Conservation (phyloP, 2,797 vertebrate species). For the Gymnodraco acuticeps region DNA sequence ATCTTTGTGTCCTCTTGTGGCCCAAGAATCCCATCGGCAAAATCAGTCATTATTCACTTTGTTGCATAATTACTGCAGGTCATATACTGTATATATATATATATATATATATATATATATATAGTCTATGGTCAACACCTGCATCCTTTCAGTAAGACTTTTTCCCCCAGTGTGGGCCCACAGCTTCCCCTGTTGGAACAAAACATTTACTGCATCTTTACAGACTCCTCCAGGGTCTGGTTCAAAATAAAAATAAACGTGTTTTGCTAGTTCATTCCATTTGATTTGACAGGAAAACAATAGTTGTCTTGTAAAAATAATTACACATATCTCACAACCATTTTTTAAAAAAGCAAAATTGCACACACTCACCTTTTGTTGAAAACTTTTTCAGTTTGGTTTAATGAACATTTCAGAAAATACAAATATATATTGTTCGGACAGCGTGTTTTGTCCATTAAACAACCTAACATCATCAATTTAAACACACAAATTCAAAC, state of each 20-base stretch:
- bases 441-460: slow-evolving; percentile 36
- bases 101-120: no score
- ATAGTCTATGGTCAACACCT: no score
- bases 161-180: neutral
- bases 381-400: slow-evolving; percentile 62
- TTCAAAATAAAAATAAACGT: neutral
- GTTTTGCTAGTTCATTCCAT: neutral
- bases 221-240: neutral
- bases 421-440: slow-evolving; percentile 63
- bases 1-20: neutral
- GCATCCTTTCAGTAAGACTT: neutral
- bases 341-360: neutral
- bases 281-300: neutral
- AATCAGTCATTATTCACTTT: neutral
- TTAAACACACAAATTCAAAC: slow-evolving; percentile 38
- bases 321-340: neutral
- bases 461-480: slow-evolving; percentile 24
- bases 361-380: slow-evolving; percentile 33
- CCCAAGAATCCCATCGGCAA: neutral
- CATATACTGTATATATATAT: neutral
- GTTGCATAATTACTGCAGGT: slow-evolving; percentile 1
- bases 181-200: slow-evolving; percentile 62
- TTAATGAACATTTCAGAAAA: slow-evolving; percentile 75
- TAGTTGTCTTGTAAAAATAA: neutral
- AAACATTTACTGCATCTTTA: neutral